phyloP scores from a whole-genome alignment of 2,888 invertebrate species.

The Drosophila borborema region DNA sequence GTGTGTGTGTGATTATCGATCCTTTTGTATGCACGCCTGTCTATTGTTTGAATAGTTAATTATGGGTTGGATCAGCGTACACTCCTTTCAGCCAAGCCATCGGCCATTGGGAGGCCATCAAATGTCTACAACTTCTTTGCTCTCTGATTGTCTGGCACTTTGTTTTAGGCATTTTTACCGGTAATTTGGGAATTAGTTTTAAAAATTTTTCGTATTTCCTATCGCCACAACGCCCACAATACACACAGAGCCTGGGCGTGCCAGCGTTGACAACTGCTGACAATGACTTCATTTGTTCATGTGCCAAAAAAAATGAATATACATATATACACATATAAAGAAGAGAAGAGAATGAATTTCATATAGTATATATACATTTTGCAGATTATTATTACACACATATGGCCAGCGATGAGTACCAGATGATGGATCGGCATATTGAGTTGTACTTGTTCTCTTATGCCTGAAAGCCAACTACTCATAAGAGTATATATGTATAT shows the following conservation, averaged over 20 bases:
- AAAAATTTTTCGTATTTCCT: slow-evolving; percentile 51
- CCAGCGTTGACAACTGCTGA: slow-evolving; percentile 75
- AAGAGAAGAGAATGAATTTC: slow-evolving; percentile 2
- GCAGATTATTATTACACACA: slow-evolving; percentile 76
- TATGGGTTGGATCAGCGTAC: slow-evolving; percentile 79
- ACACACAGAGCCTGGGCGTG: slow-evolving; percentile 56
- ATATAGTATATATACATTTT: slow-evolving; percentile 23
- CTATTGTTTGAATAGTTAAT: slow-evolving; percentile 80
- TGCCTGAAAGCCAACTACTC: slow-evolving; percentile 31
- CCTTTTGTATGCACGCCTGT: slow-evolving; percentile 68
- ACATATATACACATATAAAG: slow-evolving; percentile 3
- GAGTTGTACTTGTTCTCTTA: slow-evolving; percentile 53
- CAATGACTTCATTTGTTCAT: slow-evolving; percentile 77
- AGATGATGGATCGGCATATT: slow-evolving; percentile 51
- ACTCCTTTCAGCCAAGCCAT: slow-evolving; percentile 68
- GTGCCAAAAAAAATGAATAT: slow-evolving; percentile 4
- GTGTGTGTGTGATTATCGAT: slow-evolving; percentile 70
- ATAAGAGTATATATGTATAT: neutral
- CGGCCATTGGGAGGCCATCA: slow-evolving; percentile 35
- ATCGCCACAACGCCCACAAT: slow-evolving; percentile 5
- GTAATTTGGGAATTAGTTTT: slow-evolving; percentile 76
- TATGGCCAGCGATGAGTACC: slow-evolving; percentile 52
- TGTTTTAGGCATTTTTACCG: slow-evolving; percentile 70
- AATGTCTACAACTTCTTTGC: slow-evolving; percentile 16
- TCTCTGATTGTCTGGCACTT: slow-evolving; percentile 46